phyloP scores from a whole-genome alignment of 2,113 vertebrate genomes.

The Austrofundulus limnaeus region DNA sequence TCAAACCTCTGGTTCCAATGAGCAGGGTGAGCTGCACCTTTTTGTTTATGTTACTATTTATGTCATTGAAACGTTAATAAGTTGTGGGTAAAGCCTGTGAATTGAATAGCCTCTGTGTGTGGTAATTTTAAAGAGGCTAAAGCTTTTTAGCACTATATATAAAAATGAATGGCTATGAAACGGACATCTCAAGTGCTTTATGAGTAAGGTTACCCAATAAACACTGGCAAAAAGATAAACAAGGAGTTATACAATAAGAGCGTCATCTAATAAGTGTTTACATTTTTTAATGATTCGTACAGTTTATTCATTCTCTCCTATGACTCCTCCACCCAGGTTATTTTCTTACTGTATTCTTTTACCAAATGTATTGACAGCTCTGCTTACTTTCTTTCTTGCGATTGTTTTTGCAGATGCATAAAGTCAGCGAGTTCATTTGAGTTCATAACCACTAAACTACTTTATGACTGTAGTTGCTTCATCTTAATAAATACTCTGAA shows the following conservation, averaged over 20 bases:
- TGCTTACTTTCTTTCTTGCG: neutral
- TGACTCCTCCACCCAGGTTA: slow-evolving; percentile 8
- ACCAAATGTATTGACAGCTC: slow-evolving; percentile 21
- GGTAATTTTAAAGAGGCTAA: too few relatives aligned
- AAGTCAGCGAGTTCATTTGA: slow-evolving; percentile 44
- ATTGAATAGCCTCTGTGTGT: neutral
- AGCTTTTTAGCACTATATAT: too few relatives aligned
- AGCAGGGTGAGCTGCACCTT: slow-evolving; percentile 53
- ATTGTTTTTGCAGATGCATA: slow-evolving; percentile 41
- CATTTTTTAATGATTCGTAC: neutral
- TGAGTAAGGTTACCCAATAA: neutral
- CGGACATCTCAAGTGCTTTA: neutral
- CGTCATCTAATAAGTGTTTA: too few relatives aligned
- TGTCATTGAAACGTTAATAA: slow-evolving; percentile 20
- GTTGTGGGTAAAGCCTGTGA: neutral
- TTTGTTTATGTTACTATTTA: slow-evolving; percentile 24
- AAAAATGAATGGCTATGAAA: neutral
- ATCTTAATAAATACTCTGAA: slow-evolving; percentile 64
- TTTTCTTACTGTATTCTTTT: slow-evolving; percentile 34
- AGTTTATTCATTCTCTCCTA: neutral
- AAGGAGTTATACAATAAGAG: neutral
- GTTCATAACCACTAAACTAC: slow-evolving; percentile 37
- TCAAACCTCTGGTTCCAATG: slow-evolving; percentile 38
- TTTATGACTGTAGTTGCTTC: slow-evolving; percentile 38
- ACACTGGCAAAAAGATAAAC: neutral